phyloP scores from a whole-genome alignment of 2,888 invertebrate genomes.

The Schizaphis graminum region DNA sequence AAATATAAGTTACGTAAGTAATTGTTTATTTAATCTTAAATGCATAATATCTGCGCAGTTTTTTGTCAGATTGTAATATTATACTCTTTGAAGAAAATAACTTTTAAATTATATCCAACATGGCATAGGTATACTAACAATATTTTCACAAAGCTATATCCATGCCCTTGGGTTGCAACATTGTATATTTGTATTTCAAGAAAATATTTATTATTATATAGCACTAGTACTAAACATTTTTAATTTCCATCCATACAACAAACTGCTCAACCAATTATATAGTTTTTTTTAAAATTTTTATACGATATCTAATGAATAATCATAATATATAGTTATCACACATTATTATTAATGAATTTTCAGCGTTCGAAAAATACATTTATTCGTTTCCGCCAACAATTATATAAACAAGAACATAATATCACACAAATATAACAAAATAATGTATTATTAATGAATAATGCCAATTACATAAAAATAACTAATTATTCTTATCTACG shows the following conservation, averaged over 20 bases:
- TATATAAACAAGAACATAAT: background rate
- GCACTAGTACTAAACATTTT: background rate
- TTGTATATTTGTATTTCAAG: background rate
- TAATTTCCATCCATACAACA: background rate
- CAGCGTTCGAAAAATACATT: background rate
- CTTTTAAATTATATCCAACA: conserved; percentile 4
- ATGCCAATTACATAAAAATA: no score
- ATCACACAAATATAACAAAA: no score
- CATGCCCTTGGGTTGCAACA: background rate
- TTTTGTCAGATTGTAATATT: background rate
- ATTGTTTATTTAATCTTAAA: background rate
- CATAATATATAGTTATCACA: background rate
- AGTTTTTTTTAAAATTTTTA: background rate
- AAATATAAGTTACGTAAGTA: background rate
- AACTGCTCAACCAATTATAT: background rate
- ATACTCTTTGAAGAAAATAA: conserved; percentile 2
- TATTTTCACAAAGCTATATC: background rate
- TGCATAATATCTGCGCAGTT: background rate
- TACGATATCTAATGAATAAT: background rate
- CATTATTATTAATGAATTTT: background rate
- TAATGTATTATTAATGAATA: no score
- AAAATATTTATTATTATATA: background rate
- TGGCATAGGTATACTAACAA: background rate
- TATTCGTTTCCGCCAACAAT: background rate
- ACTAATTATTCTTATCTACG: no score